Base-by-base conservation (phyloP, 2,888 invertebrate species). In the Epiblema foenella region DNA sequence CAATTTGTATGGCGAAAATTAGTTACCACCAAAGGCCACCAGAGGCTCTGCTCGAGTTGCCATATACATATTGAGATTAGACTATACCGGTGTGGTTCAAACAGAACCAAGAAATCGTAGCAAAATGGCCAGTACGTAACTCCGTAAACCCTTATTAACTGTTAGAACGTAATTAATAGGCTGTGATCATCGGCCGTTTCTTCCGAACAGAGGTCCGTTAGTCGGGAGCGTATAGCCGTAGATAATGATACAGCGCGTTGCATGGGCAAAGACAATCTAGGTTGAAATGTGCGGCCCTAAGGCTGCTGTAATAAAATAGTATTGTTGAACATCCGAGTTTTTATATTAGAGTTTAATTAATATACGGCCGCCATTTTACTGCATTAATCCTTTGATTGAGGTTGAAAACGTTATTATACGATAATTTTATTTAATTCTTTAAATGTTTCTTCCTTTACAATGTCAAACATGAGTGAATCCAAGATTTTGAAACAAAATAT, bases 201-300 rank as follows among this genome's bases (percentile, higher is more conserved):
- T 64, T 69, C 69, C 69, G 37, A 20, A 37, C 57, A 63, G 1
- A 46, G 46, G 46, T 46, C 46, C 69, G 63, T 64, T 69, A 68
- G 33, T 39, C 58, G 39, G 20, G 33, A 46, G 18, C 46, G 17
- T 42, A 17, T n/a, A 7, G 12, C 15, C 67, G 67, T 51, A 68
- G 10, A 49, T 67, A 54, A 37, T 57, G 33, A 8, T 33, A 33
- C 33, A 33, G 33, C 7, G 33, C 33, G 33, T 33, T 8, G 33
- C 33, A 8, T 33, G 9, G 33, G 33, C 33, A 33, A 57, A 68
- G 37, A 33, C 33, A 33, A 33, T 33, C 62, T 68, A 57, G 37
- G 49, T 56, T 24, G 49, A 56, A 63, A 57, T 46, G 12, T 37
- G n/a, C 9, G 33, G 29, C 11, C 29, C 57, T 56, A 29, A 11